Base-by-base conservation (phyloP, 2,888 invertebrate genomes). In the Cistogaster globosa region DNA sequence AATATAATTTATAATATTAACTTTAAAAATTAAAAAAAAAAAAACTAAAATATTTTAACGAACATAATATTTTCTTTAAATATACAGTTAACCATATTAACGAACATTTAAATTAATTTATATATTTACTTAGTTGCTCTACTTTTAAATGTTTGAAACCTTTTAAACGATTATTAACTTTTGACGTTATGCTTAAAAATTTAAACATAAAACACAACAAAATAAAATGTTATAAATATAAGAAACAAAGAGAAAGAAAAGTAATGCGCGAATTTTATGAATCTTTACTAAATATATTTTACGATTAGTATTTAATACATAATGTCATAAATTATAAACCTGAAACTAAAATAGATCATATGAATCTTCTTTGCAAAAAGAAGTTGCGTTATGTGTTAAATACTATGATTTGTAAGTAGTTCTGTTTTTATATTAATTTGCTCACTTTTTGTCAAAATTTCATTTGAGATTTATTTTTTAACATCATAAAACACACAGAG, bases 81-180 rank as follows among this genome's bases (percentile, higher is more conserved):
- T 48, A 42, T n/a, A n/a, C 8, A 72, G 58, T 68, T 83, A 83
- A 79, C 32, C 82, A 48, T 42, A 62, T 77, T 77, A 83, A 83
- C 82, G 82, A 83, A 83, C 58, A 11, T 58, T 63, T 60, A 67
- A 26, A 14, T 57, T 36, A 12, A 72, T 63, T 57, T 26, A 63
- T 57, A 36, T 63, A 76, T 76, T 76, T 76, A 71, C 57, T 32
- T 32, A 32, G 32, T 69, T 81, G 69, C 62, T 55, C 63, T 68
- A 57, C 58, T 71, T 38, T 71, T 65, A 62, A 74, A 80, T 53
- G 67, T 67, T 81, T 62, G 55, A 36, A 55, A 76, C 45, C 6
- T 76, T 71, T 83, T 20, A 77, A 77, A 67, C 82, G 76, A 82
- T 63, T 69, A 65, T 82, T 82, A 71, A 82, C 63, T 38, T 69